Conservation (phyloP, 37 sponge, comb jelly and placozoan genomes). For the Bolinopsis microptera region DNA sequence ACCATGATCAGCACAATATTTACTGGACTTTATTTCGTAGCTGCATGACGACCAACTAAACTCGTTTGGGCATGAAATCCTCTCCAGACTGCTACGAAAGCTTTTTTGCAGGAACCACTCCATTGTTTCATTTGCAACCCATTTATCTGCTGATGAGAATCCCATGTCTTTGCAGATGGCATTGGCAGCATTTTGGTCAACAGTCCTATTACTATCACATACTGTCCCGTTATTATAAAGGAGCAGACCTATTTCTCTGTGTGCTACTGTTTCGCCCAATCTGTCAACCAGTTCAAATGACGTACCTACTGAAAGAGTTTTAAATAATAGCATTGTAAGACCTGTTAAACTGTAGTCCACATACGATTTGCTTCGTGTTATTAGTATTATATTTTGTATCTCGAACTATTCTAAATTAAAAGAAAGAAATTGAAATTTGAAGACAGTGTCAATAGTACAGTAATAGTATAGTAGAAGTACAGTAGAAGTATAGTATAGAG, state of each 20-base stretch:
- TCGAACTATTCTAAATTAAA: too few relatives aligned
- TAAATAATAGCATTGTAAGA: too few relatives aligned
- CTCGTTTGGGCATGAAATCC: not conserved
- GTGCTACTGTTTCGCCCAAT: not conserved
- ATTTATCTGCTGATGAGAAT: not conserved
- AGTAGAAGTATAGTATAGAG: too few relatives aligned
- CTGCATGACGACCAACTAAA: not conserved
- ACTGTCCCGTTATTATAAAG: not conserved
- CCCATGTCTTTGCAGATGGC: not conserved
- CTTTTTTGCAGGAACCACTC: not conserved
- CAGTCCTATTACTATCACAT: not conserved
- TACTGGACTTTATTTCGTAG: not conserved
- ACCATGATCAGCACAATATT: too few relatives aligned
- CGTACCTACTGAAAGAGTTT: too few relatives aligned
- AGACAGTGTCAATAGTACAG: too few relatives aligned
- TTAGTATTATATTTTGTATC: too few relatives aligned
- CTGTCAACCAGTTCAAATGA: not conserved
- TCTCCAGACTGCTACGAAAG: not conserved
- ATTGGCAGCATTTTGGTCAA: not conserved
- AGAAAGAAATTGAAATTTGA: too few relatives aligned
- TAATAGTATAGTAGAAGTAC: too few relatives aligned
- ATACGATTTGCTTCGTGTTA: too few relatives aligned
- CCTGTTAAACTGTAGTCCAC: too few relatives aligned
- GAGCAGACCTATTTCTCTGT: not conserved
- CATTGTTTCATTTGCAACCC: not conserved